Conservation (phyloP, 1,140 invertebrate species). For the Drosophila truncata region DNA sequence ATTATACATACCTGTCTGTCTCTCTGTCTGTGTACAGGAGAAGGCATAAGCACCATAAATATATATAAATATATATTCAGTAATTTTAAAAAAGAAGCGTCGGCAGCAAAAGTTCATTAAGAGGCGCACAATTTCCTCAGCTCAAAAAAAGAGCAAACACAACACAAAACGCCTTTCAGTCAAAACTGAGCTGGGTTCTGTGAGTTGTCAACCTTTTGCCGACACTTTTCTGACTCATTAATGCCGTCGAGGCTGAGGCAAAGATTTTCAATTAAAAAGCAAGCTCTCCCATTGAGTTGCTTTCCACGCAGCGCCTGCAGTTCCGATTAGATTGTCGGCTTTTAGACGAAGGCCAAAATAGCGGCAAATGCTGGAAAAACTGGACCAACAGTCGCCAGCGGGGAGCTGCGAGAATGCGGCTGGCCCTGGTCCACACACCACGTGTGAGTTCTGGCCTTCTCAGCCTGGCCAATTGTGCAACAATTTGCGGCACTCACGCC, state of each 20-base stretch:
- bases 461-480: constrained; percentile 59
- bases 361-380: constrained; percentile 37
- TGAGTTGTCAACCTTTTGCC: constrained; percentile 44
- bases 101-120: constrained; percentile 60
- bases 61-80: constrained; percentile 24
- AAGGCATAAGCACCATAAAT: constrained; percentile 11
- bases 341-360: constrained; percentile 22
- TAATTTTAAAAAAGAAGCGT: constrained; percentile 63
- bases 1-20: constrained; percentile 75
- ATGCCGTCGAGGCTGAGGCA: constrained; percentile 28
- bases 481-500: constrained; percentile 68
- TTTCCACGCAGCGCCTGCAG: constrained; percentile 11
- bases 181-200: constrained; percentile 23
- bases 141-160: constrained; percentile 19
- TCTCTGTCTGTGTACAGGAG: constrained; percentile 40
- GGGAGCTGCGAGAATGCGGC: constrained; percentile 19
- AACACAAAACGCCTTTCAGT: constrained; percentile 35
- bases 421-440: constrained; percentile 30
- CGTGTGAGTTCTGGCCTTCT: constrained; percentile 32
- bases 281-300: constrained; percentile 15
- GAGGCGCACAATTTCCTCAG: constrained; percentile 44
- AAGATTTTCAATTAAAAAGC: constrained; percentile 50
- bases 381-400: constrained; percentile 29
- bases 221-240: constrained; percentile 81
- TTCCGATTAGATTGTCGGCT: constrained; percentile 31